Conservation (phyloP, 2,888 invertebrate species). For the Litoditis marina region DNA sequence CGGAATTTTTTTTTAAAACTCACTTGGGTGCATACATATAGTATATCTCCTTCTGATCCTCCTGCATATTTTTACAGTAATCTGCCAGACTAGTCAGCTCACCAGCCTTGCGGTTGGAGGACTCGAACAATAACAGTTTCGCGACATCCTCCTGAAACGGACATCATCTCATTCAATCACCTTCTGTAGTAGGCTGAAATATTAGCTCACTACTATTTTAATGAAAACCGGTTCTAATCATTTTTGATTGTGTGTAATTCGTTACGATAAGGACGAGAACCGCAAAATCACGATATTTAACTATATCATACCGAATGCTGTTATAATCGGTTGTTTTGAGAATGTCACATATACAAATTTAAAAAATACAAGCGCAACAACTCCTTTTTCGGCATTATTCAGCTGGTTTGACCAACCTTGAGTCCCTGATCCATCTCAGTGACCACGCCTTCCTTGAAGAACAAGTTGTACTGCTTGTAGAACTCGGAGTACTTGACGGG, state of each 20-base stretch:
- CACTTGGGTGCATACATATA: constrained; percentile 90
- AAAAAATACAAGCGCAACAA: background rate
- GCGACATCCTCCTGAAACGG: constrained; percentile 82
- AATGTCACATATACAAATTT: background rate
- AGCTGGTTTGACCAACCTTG: constrained; percentile 73
- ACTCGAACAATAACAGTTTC: constrained; percentile 85
- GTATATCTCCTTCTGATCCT: constrained; percentile 80
- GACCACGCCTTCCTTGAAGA: constrained; percentile 91
- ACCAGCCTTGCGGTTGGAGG: constrained; percentile 70
- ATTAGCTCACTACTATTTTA: no score
- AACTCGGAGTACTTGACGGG: constrained; percentile 78
- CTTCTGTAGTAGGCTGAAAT: no score
- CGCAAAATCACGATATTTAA: no score
- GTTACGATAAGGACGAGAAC: no score
- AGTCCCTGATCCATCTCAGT: constrained; percentile 77
- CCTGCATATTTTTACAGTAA: constrained; percentile 76
- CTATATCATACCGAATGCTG: background rate
- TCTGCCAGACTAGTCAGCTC: constrained; percentile 72
- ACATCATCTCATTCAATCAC: background rate
- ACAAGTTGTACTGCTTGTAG: constrained; percentile 85
- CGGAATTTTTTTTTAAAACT: constrained; percentile 6
- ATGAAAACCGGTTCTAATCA: no score
- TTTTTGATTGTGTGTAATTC: no score
- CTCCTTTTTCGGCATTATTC: no score
- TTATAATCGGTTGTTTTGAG: no score